Evolutionary conservation across 2,888 invertebrate genomes (phyloP).

Genomic region (Slavum lentiscoides): DNA sequence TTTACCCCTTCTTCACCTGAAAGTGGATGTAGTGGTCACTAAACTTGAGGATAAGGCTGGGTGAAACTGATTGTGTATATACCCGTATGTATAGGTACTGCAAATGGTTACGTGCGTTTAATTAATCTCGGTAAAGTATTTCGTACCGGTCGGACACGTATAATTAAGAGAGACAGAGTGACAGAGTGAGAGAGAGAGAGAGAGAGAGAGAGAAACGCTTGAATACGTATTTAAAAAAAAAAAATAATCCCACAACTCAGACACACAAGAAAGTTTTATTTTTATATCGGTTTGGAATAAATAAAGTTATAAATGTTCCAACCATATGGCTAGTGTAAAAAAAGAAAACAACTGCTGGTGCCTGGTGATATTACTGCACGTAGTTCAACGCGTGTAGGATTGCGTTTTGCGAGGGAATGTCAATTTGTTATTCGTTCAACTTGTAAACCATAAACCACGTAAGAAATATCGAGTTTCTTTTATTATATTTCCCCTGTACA

Average conservation of each 20-base stretch:
- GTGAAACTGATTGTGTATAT: too few species aligned
- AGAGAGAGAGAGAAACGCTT: too few species aligned
- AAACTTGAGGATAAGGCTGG: too few species aligned
- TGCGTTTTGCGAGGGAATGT: slow-evolving; percentile 11
- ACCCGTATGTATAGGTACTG: background rate
- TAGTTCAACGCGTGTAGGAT: background rate
- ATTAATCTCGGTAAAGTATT: background rate
- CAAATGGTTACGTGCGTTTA: background rate
- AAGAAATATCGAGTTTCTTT: background rate
- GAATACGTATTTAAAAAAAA: background rate
- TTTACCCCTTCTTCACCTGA: too few species aligned
- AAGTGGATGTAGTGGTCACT: too few species aligned
- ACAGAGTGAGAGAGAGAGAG: background rate
- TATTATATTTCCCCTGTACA: background rate
- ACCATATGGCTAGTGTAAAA: slow-evolving; percentile 35
- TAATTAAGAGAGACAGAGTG: background rate
- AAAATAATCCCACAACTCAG: background rate
- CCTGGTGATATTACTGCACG: background rate
- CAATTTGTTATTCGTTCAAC: background rate
- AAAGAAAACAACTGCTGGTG: slow-evolving; percentile 12
- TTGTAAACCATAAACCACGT: background rate
- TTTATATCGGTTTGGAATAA: slow-evolving; percentile 22
- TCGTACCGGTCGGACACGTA: background rate
- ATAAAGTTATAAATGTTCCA: slow-evolving; percentile 29
- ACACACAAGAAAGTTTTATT: slow-evolving; percentile 13